Conservation (phyloP, 1,140 invertebrate species). For the Drosophila equinoxialis region DNA sequence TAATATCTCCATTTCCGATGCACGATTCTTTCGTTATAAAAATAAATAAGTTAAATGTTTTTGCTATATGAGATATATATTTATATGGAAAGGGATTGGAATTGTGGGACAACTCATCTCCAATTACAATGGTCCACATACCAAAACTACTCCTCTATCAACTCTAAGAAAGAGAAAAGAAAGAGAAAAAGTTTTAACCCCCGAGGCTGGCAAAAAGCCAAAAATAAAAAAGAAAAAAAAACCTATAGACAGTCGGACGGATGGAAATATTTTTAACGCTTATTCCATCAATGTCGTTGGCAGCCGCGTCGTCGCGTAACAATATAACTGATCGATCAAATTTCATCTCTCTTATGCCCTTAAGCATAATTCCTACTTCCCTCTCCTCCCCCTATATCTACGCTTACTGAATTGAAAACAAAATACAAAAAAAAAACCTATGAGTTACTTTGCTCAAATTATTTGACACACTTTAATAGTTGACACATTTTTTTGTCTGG, state of each 20-base stretch:
- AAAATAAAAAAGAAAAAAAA: background rate
- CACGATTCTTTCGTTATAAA: conserved; percentile 25
- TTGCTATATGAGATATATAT: background rate
- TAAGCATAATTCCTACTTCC: background rate
- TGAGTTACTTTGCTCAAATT: conserved; percentile 4
- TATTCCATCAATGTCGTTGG: conserved; percentile 24
- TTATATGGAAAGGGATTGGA: conserved; percentile 1
- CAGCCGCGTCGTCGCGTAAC: conserved; percentile 7
- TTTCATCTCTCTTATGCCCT: conserved; percentile 17
- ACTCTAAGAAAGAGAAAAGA: background rate
- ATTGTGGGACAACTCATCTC: conserved; percentile 11
- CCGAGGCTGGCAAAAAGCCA: conserved; percentile 4
- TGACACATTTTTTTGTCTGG: background rate
- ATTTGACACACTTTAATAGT: conserved; percentile 1
- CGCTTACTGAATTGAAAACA: background rate
- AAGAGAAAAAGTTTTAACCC: conserved; percentile 20
- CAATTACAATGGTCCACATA: conserved; percentile 28
- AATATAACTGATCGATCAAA: conserved; percentile 30
- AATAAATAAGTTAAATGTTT: background rate
- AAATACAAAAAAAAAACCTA: background rate
- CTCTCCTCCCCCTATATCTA: background rate
- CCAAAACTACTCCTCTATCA: background rate
- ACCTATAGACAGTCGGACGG: background rate
- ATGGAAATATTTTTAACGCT: conserved; percentile 17
- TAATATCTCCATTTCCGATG: conserved; percentile 16